Base-by-base conservation (phyloP, 2,888 invertebrate genomes). In the Blastobasis adustella region DNA sequence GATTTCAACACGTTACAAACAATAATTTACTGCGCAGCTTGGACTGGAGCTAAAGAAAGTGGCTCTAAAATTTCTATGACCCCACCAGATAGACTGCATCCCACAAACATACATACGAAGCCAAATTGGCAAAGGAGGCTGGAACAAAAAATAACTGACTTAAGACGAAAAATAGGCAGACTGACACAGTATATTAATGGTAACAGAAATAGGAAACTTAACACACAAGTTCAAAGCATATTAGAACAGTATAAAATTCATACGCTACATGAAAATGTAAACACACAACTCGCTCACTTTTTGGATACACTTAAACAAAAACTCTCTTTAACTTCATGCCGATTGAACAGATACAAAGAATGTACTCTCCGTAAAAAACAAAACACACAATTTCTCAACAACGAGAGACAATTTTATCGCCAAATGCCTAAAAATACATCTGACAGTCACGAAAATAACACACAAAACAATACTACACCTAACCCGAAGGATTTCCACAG, bases 341-440 rank as follows among this genome's bases (percentile, higher is more conserved):
- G 53, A 8, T 39, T 56, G 38, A 50, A 46, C 4, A 49, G 53
- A 41, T 50, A 60, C 37, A 49, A 45, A 41, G 37, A 6, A 43
- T 55, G 56, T 36, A 57, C 56, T 43, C 38, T 49, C 8, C 47
- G 60, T 0, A 58, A 57, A 47, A 45, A 10, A 9, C 57, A 60
- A 42, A 60, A 58, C 10, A 44, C 9, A 23, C 54, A 54, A 44
- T 58, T 58, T 38, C 49, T 4, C n/a, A 47, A 49, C 7, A 58
- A 52, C 41, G 54, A 58, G 49, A 57, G 54, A 50, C 46, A 49
- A 37, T 56, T 58, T 48, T 56, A 58, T 41, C 46, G 55, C 43
- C 47, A 23, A 6, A 8, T 49, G 10, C 8, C 36, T 23, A 39
- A 23, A 44, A 7, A 7, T 3, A 44, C 43, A 36, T 37, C 44